Evolutionary conservation across 2,888 invertebrate genomes (phyloP).

Genomic region (Clusia tigrina): DNA sequence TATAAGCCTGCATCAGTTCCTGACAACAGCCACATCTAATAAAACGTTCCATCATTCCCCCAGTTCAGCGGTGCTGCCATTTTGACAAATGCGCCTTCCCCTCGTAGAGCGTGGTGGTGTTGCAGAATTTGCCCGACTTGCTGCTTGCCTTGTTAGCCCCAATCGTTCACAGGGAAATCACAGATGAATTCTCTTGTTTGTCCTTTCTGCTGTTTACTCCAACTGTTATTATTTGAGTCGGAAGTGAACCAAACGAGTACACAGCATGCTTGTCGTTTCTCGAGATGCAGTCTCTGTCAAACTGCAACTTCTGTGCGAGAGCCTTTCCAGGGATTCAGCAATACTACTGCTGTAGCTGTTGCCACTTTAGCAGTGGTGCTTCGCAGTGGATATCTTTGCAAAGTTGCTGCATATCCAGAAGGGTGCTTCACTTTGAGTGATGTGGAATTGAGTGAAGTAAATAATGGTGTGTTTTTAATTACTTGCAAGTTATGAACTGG

Average conservation of each 20-base stretch:
- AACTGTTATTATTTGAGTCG: neutral
- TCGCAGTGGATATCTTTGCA: no score
- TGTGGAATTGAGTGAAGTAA: no score
- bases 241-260: neutral
- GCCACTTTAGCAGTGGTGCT: no score
- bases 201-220: neutral
- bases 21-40: neutral
- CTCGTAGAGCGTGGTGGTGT: constrained; percentile 11
- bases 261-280: no score
- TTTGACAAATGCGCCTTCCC: constrained; percentile 30
- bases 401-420: no score
- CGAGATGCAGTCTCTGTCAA: no score
- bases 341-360: no score
- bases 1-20: neutral
- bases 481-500: no score
- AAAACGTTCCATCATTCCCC: constrained; percentile 1
- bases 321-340: no score
- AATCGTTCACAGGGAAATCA: constrained; percentile 3
- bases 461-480: no score
- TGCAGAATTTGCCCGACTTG: neutral
- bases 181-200: neutral
- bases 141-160: neutral
- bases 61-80: constrained; percentile 6
- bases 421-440: no score
- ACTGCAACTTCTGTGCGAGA: no score